These are phyloP conservation scores for Neoascia interrupta DNA, from an alignment of 2,888 invertebrate species.

Conservation along the genomic window DNA sequence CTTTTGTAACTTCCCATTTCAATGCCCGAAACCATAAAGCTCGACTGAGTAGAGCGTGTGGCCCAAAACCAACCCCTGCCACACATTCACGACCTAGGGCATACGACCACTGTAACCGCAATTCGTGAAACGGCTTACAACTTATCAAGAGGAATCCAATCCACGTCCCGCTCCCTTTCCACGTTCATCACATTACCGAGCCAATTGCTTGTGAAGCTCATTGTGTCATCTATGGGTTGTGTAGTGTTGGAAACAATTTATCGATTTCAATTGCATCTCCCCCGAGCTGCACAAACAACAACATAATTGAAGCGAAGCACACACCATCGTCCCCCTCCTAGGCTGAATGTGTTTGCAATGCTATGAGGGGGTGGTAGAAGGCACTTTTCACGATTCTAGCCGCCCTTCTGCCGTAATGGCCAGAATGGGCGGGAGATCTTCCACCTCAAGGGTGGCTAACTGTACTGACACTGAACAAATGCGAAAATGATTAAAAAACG, in stretches of 20 bases:
- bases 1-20: no score
- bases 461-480: conserved; percentile 28
- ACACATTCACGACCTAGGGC: conserved; percentile 18
- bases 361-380: background rate
- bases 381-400: conserved; percentile 18
- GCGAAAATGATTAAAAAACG: conserved; percentile 8
- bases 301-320: background rate
- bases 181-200: conserved; percentile 17
- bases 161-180: background rate
- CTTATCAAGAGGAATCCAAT: conserved; percentile 21
- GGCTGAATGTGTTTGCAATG: background rate
- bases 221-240: conserved; percentile 52
- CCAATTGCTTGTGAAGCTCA: conserved; percentile 50
- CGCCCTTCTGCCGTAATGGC: conserved; percentile 5
- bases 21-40: no score
- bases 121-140: conserved; percentile 2
- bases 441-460: conserved; percentile 43
- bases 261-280: conserved; percentile 46
- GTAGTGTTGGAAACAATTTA: conserved; percentile 49
- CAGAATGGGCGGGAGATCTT: conserved; percentile 53
- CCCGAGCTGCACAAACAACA: background rate
- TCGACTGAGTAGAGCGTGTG: no score
- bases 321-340: no score
- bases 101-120: conserved; percentile 5
- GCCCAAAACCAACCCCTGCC: conserved; percentile 13